Base-by-base conservation (phyloP, 2,113 vertebrate species). In the Abramis brama region DNA sequence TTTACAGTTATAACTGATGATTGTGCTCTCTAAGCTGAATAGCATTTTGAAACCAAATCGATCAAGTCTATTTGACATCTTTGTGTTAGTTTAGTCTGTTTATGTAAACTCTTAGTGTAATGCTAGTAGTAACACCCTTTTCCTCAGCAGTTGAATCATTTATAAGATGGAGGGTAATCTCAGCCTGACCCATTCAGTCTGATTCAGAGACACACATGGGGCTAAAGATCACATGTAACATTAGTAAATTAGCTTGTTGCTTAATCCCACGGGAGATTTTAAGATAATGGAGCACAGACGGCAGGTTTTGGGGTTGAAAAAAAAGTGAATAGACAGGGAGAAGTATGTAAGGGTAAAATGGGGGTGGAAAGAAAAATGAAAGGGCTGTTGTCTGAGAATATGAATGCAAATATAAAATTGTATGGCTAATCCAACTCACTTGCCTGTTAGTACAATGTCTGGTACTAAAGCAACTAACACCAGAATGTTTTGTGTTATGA, bases 151-250 rank as follows among this genome's bases (percentile, higher is more conserved):
- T 55, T 82, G 79, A 85, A 78, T 77, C 39, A 82, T 88, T 85
- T 77, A 82, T 7, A 21, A 87, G 88, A 92, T 87, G 87, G 86
- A 89, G 85, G 84, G 74, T 89, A 89, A 91, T 91, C 90, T 90
- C 76, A 80, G 87, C 25, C 71, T 86, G 82, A 84, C 66, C 36
- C 43, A 52, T 86, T 86, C 88, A 78, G 87, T 88, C 84, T 86
- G 68, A 86, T 90, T 86, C 86, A 75, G 50, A 87, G 89, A 79
- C 80, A 79, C 71, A 82, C 78, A 36, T 19, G 87, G 84, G 79
- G 86, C 62, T 86, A 74, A 83, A 90, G 90, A 90, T 91, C 90
- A 89, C 89, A 83, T 89, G 85, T 84, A 90, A 85, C 89, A 66
- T 84, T 88, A 91, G 81, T 89, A 47, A 89, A 90, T 93, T 87